A percentile compares a stretch with the other conserved stretches of the same genome.
phyloP scores from a whole-genome alignment of 2,113 vertebrate species.

The Notothenia coriiceps region DNA sequence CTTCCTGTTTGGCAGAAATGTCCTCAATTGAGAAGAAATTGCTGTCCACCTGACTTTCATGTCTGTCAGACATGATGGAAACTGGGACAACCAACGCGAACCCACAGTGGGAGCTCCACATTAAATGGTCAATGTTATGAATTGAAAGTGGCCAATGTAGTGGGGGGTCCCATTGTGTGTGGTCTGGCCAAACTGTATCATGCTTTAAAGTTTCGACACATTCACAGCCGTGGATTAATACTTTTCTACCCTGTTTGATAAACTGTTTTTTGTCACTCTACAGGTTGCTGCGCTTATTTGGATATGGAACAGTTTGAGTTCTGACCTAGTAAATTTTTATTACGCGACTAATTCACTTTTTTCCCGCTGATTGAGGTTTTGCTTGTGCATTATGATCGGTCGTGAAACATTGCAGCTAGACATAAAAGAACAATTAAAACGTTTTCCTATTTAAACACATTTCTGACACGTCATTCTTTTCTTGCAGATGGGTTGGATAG shows the following conservation, averaged over 20 bases:
- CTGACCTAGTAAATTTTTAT: no score
- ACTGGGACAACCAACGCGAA: slow-evolving; percentile 39
- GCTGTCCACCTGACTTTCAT: slow-evolving; percentile 22
- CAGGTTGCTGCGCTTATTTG: no score
- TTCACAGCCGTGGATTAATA: not conserved
- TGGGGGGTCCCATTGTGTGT: not conserved
- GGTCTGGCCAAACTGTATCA: slow-evolving; percentile 15
- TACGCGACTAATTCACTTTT: no score
- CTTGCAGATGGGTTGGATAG: no score
- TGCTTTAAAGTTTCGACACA: not conserved
- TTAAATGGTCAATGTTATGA: slow-evolving; percentile 8
- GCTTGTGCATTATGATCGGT: no score
- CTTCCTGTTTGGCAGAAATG: not conserved
- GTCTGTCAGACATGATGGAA: slow-evolving; percentile 11
- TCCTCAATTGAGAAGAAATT: slow-evolving; percentile 4
- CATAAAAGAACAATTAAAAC: no score
- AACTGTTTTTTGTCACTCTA: not conserved
- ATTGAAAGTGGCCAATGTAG: slow-evolving; percentile 15
- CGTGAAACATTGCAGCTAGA: no score
- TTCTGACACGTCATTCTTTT: no score
- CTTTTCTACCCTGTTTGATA: not conserved
- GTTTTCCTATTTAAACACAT: no score
- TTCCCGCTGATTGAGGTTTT: no score
- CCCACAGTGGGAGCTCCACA: slow-evolving; percentile 30
- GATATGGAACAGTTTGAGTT: no score